Evolutionary conservation across 2,113 vertebrate genomes (phyloP).

Genomic region (human (Homo sapiens)): GRCh38 chr9:71051501-71052000

Average conservation of each 20-base stretch:
- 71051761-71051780: conserved; percentile 30
- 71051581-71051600: background rate
- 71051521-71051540: background rate
- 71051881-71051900: too few species aligned
- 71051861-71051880: background rate
- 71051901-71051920: background rate
- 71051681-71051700: background rate
- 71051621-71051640: background rate
- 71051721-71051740: conserved; percentile 4
- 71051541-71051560: background rate
- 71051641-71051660: background rate
- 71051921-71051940: background rate
- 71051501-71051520: background rate
- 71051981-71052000: background rate
- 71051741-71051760: background rate
- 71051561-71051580: background rate
- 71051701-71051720: background rate
- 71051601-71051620: background rate
- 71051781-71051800: background rate
- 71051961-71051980: background rate
- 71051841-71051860: background rate
- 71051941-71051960: background rate
- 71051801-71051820: background rate
- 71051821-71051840: background rate
- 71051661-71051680: background rate